A percentile compares a stretch with the other conserved stretches of the same genome.
These are phyloP conservation scores for Plebejus anna DNA, from an alignment of 2,888 invertebrate genomes.

Conservation along the genomic window DNA sequence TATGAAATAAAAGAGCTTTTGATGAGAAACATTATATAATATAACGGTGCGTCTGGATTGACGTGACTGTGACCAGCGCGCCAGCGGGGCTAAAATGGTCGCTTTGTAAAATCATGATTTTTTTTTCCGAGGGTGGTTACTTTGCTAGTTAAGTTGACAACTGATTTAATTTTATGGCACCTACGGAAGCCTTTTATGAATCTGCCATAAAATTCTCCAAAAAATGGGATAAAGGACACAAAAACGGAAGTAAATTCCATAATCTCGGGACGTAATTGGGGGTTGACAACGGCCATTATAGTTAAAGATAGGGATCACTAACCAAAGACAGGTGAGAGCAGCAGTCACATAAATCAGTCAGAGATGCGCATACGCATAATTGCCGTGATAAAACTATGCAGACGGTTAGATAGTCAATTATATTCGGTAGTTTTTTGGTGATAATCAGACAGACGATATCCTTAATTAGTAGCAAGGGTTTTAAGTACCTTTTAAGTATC, in stretches of 20 bases:
- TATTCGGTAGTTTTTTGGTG: not conserved
- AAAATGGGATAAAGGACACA: not conserved
- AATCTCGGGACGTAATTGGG: not conserved
- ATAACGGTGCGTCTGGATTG: no score
- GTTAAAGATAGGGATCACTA: not conserved
- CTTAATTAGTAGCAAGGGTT: not conserved
- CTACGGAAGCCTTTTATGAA: not conserved
- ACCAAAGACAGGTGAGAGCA: not conserved
- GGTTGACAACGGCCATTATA: not conserved
- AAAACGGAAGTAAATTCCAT: not conserved
- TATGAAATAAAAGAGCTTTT: not conserved
- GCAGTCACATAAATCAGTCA: not conserved
- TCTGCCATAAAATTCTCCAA: not conserved
- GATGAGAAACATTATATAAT: no score
- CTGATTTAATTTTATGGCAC: not conserved
- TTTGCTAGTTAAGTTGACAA: not conserved
- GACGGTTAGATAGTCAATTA: not conserved
- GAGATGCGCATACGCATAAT: not conserved
- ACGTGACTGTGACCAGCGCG: no score
- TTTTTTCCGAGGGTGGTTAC: not conserved
- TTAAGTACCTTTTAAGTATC: constrained; percentile 1
- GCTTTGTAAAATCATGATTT: no score
- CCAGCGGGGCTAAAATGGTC: no score
- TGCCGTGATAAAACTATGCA: not conserved
- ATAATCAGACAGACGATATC: not conserved